These are phyloP conservation scores for Nomada flava DNA, from an alignment of 2,888 invertebrate species.

Conservation along the genomic window DNA sequence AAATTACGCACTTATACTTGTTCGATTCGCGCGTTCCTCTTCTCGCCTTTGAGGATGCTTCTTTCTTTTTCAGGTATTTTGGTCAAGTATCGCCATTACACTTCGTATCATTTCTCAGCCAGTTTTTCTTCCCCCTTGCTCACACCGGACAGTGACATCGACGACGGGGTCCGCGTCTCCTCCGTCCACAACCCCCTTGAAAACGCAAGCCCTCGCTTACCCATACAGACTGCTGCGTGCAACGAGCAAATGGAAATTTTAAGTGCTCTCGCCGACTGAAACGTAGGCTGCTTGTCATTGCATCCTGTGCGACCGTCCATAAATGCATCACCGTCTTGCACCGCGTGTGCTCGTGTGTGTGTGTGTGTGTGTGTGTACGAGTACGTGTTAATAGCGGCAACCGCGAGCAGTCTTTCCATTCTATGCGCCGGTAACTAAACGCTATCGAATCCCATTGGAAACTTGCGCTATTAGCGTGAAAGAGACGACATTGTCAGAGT, in stretches of 20 bases:
- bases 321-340: slow-evolving; percentile 55
- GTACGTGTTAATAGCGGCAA: slow-evolving; percentile 56
- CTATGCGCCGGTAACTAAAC: slow-evolving; percentile 36
- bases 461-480: slow-evolving; percentile 18
- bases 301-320: slow-evolving; percentile 45
- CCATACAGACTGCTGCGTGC: slow-evolving; percentile 68
- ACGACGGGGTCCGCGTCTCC: slow-evolving; percentile 25
- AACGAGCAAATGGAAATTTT: slow-evolving; percentile 76
- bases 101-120: slow-evolving; percentile 60
- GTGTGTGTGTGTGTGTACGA: neutral
- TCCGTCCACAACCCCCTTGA: slow-evolving; percentile 26
- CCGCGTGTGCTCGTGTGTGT: neutral
- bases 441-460: slow-evolving; percentile 34
- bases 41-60: slow-evolving; percentile 48
- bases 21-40: slow-evolving; percentile 14
- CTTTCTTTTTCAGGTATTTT: slow-evolving; percentile 46
- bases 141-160: slow-evolving; percentile 26
- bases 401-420: slow-evolving; percentile 50
- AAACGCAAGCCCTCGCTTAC: slow-evolving; percentile 61
- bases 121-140: slow-evolving; percentile 10
- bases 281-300: slow-evolving; percentile 50
- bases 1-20: slow-evolving; percentile 49
- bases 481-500: slow-evolving; percentile 2
- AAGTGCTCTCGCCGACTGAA: slow-evolving; percentile 71
- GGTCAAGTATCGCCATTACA: slow-evolving; percentile 63